Conservation (phyloP, 2,888 invertebrate species). For the Sclerodermus sp. region DNA sequence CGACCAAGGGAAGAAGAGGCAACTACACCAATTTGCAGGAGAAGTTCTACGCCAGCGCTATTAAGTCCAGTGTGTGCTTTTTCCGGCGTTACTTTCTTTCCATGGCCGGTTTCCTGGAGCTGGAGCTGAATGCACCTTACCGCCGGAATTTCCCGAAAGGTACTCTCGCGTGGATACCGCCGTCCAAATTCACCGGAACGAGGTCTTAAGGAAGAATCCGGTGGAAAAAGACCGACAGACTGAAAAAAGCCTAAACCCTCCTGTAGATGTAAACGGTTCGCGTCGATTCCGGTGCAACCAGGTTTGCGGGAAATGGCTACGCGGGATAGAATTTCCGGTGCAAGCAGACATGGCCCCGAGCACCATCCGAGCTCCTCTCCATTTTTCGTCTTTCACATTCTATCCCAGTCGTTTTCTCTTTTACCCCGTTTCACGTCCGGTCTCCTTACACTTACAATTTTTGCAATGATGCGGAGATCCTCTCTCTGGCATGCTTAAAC, state of each 20-base stretch:
- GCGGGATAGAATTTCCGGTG: conserved; percentile 20
- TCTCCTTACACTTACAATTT: background rate
- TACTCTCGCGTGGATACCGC: too few relatives aligned
- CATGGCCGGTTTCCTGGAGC: too few relatives aligned
- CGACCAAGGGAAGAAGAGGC: too few relatives aligned
- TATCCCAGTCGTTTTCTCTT: conserved; percentile 5
- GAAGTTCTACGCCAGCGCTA: too few relatives aligned
- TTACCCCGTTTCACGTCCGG: conserved; percentile 1
- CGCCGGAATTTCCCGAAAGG: too few relatives aligned
- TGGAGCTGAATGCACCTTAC: too few relatives aligned
- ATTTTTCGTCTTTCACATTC: conserved; percentile 5
- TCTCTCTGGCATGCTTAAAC: conserved; percentile 10
- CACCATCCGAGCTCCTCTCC: conserved; percentile 3
- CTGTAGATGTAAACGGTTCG: conserved; percentile 45
- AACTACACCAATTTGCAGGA: too few relatives aligned
- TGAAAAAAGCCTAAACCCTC: conserved; percentile 7
- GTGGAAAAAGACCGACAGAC: conserved; percentile 4
- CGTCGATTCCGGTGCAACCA: conserved; percentile 37
- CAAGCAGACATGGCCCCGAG: conserved; percentile 13
- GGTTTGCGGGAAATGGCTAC: conserved; percentile 36
- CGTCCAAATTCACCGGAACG: too few relatives aligned
- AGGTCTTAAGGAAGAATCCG: background rate
- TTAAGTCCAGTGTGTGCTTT: too few relatives aligned
- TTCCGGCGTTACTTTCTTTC: too few relatives aligned
- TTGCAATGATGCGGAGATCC: too few relatives aligned